Percentiles rank a stretch among this genome's conserved stretches.
These are phyloP conservation scores for Hypselothyrea guttata DNA, from an alignment of 2,888 invertebrate genomes.

Conservation along the genomic window DNA sequence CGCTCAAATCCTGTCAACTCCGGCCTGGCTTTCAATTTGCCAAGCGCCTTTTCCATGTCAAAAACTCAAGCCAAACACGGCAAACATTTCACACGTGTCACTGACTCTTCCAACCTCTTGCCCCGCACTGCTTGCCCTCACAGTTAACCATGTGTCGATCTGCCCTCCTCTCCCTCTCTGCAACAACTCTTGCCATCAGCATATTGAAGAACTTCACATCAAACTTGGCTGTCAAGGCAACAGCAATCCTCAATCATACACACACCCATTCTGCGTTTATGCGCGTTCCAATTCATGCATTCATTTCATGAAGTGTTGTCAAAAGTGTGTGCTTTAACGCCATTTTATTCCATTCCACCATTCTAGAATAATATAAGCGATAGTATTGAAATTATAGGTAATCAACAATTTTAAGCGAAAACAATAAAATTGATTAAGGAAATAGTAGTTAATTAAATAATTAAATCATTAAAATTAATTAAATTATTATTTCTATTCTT, in stretches of 20 bases:
- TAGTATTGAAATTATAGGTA: too few relatives aligned
- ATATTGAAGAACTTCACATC: neutral
- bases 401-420: too few relatives aligned
- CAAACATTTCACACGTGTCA: slow-evolving; percentile 73
- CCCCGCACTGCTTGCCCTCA: slow-evolving; percentile 24
- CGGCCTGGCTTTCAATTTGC: slow-evolving; percentile 63
- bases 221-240: slow-evolving; percentile 54
- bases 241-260: slow-evolving; percentile 19
- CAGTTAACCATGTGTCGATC: neutral
- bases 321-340: too few relatives aligned
- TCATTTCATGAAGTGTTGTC: too few relatives aligned
- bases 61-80: slow-evolving; percentile 46
- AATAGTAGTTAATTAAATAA: too few relatives aligned
- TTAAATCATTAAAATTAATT: too few relatives aligned
- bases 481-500: too few relatives aligned
- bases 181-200: neutral
- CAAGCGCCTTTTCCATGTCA: slow-evolving; percentile 61
- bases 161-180: neutral
- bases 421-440: too few relatives aligned
- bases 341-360: too few relatives aligned
- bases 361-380: too few relatives aligned
- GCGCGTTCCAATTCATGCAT: too few relatives aligned
- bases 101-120: slow-evolving; percentile 62
- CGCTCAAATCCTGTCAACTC: slow-evolving; percentile 65
- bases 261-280: slow-evolving; percentile 2